Evolutionary conservation across 2,888 invertebrate genomes (phyloP), one percentile per base, ranked within the genome.

Genomic region (Esperia sulphurella): DNA sequence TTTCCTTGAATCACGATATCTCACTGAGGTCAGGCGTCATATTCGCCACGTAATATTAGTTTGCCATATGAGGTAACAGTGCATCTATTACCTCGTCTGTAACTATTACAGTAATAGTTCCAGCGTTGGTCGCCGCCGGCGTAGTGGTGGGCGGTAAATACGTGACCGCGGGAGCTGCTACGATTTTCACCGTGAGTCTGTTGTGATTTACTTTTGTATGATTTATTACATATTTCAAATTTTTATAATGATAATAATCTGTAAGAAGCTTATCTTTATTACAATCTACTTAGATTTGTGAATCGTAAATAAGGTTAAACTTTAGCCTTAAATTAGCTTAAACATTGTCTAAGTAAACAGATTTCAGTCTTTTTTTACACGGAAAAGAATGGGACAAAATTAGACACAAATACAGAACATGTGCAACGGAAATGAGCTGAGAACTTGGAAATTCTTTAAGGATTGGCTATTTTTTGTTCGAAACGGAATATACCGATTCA

Each of bases 181-280:
- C 48, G 49, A 49, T 55, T 58, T 55, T 52, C 55, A 58, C 53
- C 55, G 57, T 53, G 55, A 28, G 46, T 41, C 35, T 28, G 35
- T 42, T 33, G 43, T 44, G 43, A 44, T 44, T 44, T 37, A 44
- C 43, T 37, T 14, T 7, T n/a, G 3, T n/a, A 4, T 39, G 39
- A 39, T 39, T 39, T 39, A 39, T 39, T 39, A 14, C 13, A 13
- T 8, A 14, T 28, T n/a, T 14, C 40, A 7, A 40, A 41, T 41
- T 13, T 28, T 7, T 40, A 6, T n/a, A 10, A 7, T n/a, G 41
- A 41, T 41, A 28, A 10, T 9, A 21, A 21, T 21, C 28, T 10
- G n/a, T 41, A 41, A 10, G 41, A 41, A 7, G 41, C 21, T 41
- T 41, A 41, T 41, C 41, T 41, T 41, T 39, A 39, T 39, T 39